Conservation (phyloP, 2,113 vertebrate species). For the Zootoca vivipara region DNA sequence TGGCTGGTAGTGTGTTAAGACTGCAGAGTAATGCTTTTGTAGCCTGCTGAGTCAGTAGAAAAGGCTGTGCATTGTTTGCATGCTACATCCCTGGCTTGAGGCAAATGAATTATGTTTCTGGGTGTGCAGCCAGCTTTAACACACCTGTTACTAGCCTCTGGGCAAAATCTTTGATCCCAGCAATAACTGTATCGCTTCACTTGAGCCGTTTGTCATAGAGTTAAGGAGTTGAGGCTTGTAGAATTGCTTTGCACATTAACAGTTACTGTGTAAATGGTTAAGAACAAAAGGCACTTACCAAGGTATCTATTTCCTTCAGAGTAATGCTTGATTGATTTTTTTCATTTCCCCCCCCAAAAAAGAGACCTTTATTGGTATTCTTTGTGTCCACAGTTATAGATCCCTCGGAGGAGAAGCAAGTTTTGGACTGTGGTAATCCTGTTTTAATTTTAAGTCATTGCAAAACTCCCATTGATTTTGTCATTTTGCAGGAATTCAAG, state of each 20-base stretch:
- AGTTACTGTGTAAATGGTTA: not conserved
- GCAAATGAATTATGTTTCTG: not conserved
- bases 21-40: not conserved
- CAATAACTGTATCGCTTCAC: not conserved
- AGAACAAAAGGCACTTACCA: conserved; percentile 1
- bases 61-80: not conserved
- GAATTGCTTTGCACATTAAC: not conserved
- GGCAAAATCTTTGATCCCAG: conserved; percentile 30
- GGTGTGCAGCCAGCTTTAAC: not conserved
- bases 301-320: not conserved
- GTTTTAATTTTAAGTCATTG: not conserved
- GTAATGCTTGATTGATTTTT: not conserved
- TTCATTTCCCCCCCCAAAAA: too few relatives aligned
- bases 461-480: not conserved
- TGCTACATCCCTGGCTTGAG: not conserved
- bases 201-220: not conserved
- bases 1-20: too few relatives aligned
- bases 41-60: not conserved
- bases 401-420: not conserved
- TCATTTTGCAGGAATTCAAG: not conserved
- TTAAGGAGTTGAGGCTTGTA: conserved; percentile 17
- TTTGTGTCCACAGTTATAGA: not conserved
- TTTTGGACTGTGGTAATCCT: not conserved
- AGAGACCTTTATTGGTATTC: not conserved
- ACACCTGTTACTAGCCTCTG: conserved; percentile 17